Base-by-base conservation (phyloP, 2,888 invertebrate species). In the Hypomecis punctinalis region DNA sequence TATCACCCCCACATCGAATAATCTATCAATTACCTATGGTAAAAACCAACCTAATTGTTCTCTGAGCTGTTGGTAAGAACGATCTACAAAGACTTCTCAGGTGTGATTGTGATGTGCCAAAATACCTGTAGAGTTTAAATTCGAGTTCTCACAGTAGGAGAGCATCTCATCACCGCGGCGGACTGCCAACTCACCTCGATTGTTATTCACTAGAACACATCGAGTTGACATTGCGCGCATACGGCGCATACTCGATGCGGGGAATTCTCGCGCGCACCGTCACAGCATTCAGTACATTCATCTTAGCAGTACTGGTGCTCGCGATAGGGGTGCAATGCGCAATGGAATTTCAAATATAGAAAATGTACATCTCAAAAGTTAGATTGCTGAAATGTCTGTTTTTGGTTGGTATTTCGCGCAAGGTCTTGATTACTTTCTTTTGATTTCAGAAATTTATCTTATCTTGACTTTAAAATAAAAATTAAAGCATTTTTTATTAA, bases 191-290 rank as follows among this genome's bases (percentile, higher is more conserved):
- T 77, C 68, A 73, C 76, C 76, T 76, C 85, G 86, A 89, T 91
- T 91, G 89, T 90, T 90, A 91, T 90, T 89, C 90, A 85, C 81
- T 77, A 80, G 80, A 81, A 76, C 81, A 80, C 81, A 75, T 79
- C 77, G 76, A 78, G 78, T 75, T 81, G 89, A 85, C 90, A 86
- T 82, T 80, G 79, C 80, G 76, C 78, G 86, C 89, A 86, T 87
- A 86, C 83, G 70, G 76, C 80, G 89, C 86, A 91, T 92, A 83
- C 88, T 79, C 83, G 86, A 90, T 90, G 90, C 80, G 86, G 87
- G 90, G 89, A 91, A 89, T 92, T 89, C 84, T 86, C 81, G 81
- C 83, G 83, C 83, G 66, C 66, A 43, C 48, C 60, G 46, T 73
- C 76, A 72, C 71, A 57, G 56, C 40, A 23, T 23, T 23, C 23